phyloP scores from a whole-genome alignment of 1,140 invertebrate species.

The Drosophila guanche region DNA sequence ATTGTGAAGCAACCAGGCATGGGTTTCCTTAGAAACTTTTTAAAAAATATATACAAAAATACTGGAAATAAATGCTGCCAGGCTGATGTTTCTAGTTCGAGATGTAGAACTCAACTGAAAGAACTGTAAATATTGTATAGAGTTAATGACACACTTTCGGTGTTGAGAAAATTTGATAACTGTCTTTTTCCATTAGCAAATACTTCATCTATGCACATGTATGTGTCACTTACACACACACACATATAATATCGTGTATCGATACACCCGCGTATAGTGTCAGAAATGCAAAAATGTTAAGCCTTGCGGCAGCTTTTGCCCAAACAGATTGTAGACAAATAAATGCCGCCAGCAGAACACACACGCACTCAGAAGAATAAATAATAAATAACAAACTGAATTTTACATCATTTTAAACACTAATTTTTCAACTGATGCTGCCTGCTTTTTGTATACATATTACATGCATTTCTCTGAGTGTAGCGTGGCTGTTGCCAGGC shows the following conservation, averaged over 20 bases:
- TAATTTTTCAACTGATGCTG: too few relatives aligned
- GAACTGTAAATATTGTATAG: conserved; percentile 45
- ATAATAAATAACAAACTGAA: too few relatives aligned
- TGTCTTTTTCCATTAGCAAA: conserved; percentile 70
- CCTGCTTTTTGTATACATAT: too few relatives aligned
- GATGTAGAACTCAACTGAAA: background rate
- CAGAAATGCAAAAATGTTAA: conserved; percentile 68
- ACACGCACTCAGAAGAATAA: too few relatives aligned
- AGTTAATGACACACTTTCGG: conserved; percentile 26
- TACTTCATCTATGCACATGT: background rate
- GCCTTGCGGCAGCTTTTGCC: conserved; percentile 64
- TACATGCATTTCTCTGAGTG: too few relatives aligned
- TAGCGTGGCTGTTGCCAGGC: conserved; percentile 17
- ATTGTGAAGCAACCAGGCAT: too few relatives aligned
- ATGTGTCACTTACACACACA: background rate
- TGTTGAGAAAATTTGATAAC: conserved; percentile 34
- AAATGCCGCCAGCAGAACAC: conserved; percentile 60
- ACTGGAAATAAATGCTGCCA: background rate
- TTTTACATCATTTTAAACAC: too few relatives aligned
- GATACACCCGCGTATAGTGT: conserved; percentile 8
- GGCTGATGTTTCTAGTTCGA: background rate
- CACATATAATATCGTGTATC: background rate
- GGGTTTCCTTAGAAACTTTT: too few relatives aligned
- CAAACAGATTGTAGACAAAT: conserved; percentile 81
- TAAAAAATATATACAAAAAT: too few relatives aligned